These are phyloP conservation scores for Diploptera punctata DNA, from an alignment of 2,888 invertebrate species.

Conservation along the genomic window DNA sequence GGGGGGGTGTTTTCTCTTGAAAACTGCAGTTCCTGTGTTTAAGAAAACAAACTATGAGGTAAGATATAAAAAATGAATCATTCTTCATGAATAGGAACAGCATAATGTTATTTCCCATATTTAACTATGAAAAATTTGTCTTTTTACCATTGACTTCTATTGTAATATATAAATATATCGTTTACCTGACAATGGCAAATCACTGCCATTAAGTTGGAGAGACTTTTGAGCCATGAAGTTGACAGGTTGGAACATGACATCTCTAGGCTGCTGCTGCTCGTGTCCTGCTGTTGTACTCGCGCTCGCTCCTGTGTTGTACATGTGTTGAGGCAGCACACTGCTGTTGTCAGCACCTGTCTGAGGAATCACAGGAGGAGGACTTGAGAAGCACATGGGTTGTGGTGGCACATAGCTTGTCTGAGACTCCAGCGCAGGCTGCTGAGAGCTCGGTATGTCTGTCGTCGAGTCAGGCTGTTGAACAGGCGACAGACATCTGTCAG, in stretches of 20 bases:
- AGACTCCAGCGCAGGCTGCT: not conserved
- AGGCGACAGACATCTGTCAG: conserved; percentile 10
- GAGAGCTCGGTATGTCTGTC: conserved; percentile 27
- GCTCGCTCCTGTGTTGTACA: too few relatives aligned
- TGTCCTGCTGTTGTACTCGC: not conserved
- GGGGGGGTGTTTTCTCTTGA: too few relatives aligned
- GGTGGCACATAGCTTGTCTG: not conserved
- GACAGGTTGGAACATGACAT: conserved; percentile 45
- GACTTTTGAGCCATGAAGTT: conserved; percentile 53
- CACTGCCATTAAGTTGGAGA: conserved; percentile 61
- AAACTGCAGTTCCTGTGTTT: too few relatives aligned
- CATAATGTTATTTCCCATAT: too few relatives aligned
- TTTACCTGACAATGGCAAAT: conserved; percentile 64
- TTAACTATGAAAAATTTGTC: too few relatives aligned
- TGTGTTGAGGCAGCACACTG: not conserved
- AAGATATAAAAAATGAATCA: too few relatives aligned
- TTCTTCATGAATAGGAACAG: too few relatives aligned
- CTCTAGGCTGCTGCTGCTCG: conserved; percentile 18
- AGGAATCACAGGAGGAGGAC: not conserved
- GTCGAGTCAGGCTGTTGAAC: conserved; percentile 25
- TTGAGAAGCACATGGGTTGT: not conserved
- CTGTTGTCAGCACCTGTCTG: not conserved
- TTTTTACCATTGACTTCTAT: too few relatives aligned
- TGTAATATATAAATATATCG: conserved; percentile 27
- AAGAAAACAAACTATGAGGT: too few relatives aligned